phyloP scores from a whole-genome alignment of 2,797 vertebrate species.

The Chanos chanos region DNA sequence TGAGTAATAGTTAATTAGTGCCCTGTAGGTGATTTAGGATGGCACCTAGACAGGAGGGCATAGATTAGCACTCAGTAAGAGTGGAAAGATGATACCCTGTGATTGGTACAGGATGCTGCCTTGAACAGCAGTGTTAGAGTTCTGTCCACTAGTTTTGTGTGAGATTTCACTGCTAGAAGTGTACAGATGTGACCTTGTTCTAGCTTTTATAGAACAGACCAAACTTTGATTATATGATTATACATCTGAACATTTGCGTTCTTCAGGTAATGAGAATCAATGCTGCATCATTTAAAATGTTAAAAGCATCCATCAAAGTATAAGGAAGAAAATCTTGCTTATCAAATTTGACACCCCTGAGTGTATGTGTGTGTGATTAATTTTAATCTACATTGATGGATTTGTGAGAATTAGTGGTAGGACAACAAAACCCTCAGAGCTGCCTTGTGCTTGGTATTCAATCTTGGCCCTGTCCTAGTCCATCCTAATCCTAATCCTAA shows the following conservation, averaged over 20 bases:
- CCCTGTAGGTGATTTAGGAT: slow-evolving; percentile 21
- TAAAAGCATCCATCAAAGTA: not conserved
- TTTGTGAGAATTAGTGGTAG: slow-evolving; percentile 3
- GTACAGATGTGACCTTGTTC: no score
- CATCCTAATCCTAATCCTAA: not conserved
- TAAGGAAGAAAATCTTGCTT: not conserved
- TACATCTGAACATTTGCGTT: no score
- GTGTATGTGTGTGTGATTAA: not conserved
- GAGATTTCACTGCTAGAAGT: no score
- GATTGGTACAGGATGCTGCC: no score
- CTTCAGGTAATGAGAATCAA: not conserved
- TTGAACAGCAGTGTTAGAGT: no score
- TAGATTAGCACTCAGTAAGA: slow-evolving; percentile 18
- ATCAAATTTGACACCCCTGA: slow-evolving; percentile 3
- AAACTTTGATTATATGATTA: no score
- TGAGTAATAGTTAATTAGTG: not conserved
- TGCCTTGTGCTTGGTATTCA: slow-evolving; percentile 34
- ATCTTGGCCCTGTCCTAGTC: slow-evolving; percentile 30
- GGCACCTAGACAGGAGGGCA: slow-evolving; percentile 3
- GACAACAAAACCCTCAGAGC: slow-evolving; percentile 13
- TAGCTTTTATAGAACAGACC: no score
- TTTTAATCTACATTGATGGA: not conserved
- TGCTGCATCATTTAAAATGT: slow-evolving; percentile 8
- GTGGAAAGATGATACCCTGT: slow-evolving; percentile 3
- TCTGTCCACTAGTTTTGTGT: no score